Conservation (phyloP, 2,113 vertebrate species). For the Synodontis membranacea region DNA sequence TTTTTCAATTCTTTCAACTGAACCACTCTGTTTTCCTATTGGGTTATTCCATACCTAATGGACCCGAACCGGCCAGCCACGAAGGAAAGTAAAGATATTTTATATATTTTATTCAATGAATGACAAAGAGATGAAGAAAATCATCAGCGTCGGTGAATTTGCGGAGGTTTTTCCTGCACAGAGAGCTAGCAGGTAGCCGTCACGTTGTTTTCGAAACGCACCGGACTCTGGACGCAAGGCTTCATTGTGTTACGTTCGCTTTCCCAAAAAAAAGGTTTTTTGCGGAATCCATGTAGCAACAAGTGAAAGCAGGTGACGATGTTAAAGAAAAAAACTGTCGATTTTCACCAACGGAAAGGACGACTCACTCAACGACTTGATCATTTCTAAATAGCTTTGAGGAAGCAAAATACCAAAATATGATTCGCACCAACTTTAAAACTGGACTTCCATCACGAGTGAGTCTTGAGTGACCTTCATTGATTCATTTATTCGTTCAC, state of each 20-base stretch:
- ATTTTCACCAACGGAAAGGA: not conserved
- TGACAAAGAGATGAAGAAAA: too few relatives aligned
- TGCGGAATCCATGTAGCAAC: not conserved
- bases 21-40: too few relatives aligned
- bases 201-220: too few relatives aligned
- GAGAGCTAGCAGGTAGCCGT: too few relatives aligned
- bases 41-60: too few relatives aligned
- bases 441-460: not conserved
- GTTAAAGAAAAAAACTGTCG: not conserved
- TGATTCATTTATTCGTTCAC: not conserved
- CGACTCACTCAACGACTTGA: not conserved
- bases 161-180: too few relatives aligned
- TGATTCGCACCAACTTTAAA: not conserved
- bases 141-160: too few relatives aligned
- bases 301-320: not conserved
- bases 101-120: too few relatives aligned
- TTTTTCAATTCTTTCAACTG: too few relatives aligned
- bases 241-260: not conserved
- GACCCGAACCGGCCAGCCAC: too few relatives aligned
- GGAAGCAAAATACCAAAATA: not conserved
- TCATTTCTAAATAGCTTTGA: not conserved
- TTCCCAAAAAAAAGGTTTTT: not conserved
- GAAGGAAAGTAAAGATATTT: too few relatives aligned
- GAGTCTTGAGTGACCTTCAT: not conserved
- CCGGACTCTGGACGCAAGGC: too few relatives aligned